Conservation (phyloP, 2,797 vertebrate species). For the Yasuhikotakia modesta region DNA sequence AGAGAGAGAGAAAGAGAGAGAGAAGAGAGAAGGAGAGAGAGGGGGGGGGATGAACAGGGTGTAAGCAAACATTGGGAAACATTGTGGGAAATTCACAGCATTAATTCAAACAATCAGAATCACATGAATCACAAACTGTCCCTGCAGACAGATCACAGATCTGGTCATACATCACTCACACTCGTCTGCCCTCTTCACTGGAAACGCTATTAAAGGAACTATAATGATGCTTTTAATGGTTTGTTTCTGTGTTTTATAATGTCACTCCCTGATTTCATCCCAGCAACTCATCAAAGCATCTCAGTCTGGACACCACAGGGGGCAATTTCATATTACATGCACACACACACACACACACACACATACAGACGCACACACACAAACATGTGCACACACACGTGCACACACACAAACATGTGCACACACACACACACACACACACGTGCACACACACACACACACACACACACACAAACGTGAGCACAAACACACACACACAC, state of each 20-base stretch:
- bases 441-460: too few species aligned
- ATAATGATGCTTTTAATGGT: neutral
- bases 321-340: slow-evolving; percentile 4
- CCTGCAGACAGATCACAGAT: neutral
- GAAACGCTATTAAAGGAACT: slow-evolving; percentile 2
- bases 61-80: too few species aligned
- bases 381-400: too few species aligned
- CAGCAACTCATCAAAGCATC: slow-evolving; percentile 9
- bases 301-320: slow-evolving; percentile 6
- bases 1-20: neutral
- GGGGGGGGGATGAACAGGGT: too few species aligned
- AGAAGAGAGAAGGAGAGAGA: too few species aligned
- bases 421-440: slow-evolving; percentile 6
- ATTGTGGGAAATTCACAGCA: neutral
- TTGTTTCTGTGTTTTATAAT: slow-evolving; percentile 3
- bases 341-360: neutral
- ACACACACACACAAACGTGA: slow-evolving; percentile 7
- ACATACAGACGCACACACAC: too few species aligned
- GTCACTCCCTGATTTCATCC: slow-evolving; percentile 1
- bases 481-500: too few species aligned
- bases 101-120: neutral
- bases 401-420: too few species aligned
- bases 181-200: neutral
- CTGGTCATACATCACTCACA: neutral
- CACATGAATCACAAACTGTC: neutral